Evolutionary conservation across 2,888 invertebrate species (phyloP).

Genomic region (Eretmocerus hayati): DNA sequence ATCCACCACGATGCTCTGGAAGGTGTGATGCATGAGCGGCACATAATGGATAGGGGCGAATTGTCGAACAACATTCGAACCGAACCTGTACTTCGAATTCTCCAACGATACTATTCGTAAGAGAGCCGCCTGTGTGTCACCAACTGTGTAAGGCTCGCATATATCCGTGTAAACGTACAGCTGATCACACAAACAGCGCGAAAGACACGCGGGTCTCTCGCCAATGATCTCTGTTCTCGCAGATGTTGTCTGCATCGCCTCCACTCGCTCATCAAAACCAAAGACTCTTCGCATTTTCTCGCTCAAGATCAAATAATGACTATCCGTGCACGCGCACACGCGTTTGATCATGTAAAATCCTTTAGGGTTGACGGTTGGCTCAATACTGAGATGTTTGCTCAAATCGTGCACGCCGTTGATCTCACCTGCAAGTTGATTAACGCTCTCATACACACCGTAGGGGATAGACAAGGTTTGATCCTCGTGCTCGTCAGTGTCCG

Average conservation of each 20-base stretch:
- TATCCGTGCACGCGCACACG: neutral
- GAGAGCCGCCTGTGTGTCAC: slow-evolving; percentile 27
- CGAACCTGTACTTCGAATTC: too few species aligned
- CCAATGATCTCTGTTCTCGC: too few species aligned
- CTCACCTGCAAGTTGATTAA: neutral
- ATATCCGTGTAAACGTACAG: neutral
- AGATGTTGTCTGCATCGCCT: too few species aligned
- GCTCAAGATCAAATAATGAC: neutral
- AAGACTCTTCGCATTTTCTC: neutral
- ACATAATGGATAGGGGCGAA: slow-evolving; percentile 6
- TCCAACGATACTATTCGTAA: slow-evolving; percentile 27
- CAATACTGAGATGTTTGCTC: neutral
- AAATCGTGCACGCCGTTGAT: neutral
- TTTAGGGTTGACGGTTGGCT: neutral
- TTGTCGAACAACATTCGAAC: neutral
- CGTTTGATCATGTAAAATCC: neutral
- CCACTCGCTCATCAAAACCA: too few species aligned
- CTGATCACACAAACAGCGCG: too few species aligned
- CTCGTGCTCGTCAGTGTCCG: neutral
- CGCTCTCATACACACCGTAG: neutral
- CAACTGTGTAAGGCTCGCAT: slow-evolving; percentile 26
- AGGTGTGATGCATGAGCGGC: slow-evolving; percentile 19
- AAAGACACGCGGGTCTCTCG: too few species aligned
- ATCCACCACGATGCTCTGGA: slow-evolving; percentile 6
- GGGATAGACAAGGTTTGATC: neutral